Evolutionary conservation across 2,888 invertebrate genomes (phyloP).

Genomic region (Salticus scenicus): DNA sequence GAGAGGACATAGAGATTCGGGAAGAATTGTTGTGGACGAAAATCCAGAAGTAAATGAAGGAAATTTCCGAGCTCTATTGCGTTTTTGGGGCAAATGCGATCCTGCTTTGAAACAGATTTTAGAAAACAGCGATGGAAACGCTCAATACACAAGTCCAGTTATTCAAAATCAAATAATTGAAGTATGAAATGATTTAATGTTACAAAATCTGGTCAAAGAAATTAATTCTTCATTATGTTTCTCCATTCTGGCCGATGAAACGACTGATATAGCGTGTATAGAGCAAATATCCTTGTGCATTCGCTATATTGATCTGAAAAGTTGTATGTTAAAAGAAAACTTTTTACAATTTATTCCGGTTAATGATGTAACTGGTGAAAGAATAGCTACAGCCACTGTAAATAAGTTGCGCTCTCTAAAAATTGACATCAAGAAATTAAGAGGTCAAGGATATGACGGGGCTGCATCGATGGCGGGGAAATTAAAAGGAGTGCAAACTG

Average conservation of each 20-base stretch:
- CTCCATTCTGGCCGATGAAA: not conserved
- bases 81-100: not conserved
- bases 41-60: not conserved
- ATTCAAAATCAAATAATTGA: not conserved
- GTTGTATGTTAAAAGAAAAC: not conserved
- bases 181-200: not conserved
- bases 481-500: not conserved
- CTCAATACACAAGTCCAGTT: not conserved
- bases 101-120: not conserved
- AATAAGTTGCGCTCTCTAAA: not conserved
- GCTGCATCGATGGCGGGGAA: not conserved
- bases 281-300: not conserved
- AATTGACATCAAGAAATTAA: not conserved
- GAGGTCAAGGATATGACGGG: not conserved
- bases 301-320: not conserved
- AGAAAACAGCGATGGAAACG: not conserved
- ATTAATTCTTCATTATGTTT: too few relatives aligned
- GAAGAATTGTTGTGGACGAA: not conserved
- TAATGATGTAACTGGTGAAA: not conserved
- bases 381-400: not conserved
- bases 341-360: slow-evolving; percentile 5
- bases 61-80: not conserved
- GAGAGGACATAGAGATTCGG: not conserved
- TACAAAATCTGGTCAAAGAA: too few relatives aligned
- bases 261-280: not conserved